A percentile compares a stretch with the other conserved stretches of the same genome.
Conservation (phyloP, 2,797 vertebrate genomes). For the Chloroceryle amazona region DNA sequence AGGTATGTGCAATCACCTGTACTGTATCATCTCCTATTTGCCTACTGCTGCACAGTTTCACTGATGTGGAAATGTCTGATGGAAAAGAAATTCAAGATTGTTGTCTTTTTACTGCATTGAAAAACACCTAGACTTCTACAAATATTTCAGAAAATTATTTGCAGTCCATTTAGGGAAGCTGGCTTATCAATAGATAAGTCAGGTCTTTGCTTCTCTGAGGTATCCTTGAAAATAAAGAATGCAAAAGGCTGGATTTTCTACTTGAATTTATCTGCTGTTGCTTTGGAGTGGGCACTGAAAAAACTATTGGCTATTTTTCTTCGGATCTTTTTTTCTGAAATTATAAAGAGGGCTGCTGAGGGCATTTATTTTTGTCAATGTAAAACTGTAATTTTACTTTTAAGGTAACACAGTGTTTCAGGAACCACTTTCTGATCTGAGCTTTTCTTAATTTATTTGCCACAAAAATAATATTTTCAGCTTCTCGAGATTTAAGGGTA, state of each 20-base stretch:
- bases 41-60: constrained; percentile 5
- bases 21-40: constrained; percentile 24
- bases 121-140: constrained; percentile 47
- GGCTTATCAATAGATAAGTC: constrained; percentile 50
- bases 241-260: background rate
- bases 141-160: constrained; percentile 62
- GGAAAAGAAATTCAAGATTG: constrained; percentile 57
- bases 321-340: background rate
- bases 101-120: constrained; percentile 57
- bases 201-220: constrained; percentile 46
- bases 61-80: constrained; percentile 28
- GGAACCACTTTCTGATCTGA: background rate
- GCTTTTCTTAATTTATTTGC: background rate
- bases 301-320: background rate
- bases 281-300: constrained; percentile 15
- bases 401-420: background rate
- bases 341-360: background rate
- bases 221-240: constrained; percentile 35
- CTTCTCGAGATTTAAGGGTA: background rate
- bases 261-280: constrained; percentile 33
- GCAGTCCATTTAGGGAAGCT: constrained; percentile 36
- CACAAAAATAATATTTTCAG: background rate
- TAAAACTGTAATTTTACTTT: constrained; percentile 1
- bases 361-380: constrained; percentile 4
- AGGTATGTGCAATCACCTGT: background rate